Base-by-base conservation (phyloP, 2,888 invertebrate genomes). In the Temnothorax ravouxi region DNA sequence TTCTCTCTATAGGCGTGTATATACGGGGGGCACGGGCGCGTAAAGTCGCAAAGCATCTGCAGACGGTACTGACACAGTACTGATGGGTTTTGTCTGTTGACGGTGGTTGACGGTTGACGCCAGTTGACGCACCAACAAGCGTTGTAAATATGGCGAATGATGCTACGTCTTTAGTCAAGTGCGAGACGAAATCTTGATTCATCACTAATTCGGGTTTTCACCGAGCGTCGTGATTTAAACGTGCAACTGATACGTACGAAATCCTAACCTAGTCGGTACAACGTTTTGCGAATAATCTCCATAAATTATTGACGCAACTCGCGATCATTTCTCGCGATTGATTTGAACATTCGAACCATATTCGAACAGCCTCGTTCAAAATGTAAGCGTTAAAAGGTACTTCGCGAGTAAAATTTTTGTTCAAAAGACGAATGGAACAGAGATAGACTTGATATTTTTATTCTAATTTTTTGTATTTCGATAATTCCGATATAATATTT, bases 91-190 rank as follows among this genome's bases (percentile, higher is more conserved):
- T 87, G 88, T 86, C 86, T 88, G 89, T 88, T 86, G 83, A 88
- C 84, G 82, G 25, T n/a, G n/a, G n/a, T n/a, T n/a, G n/a, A n/a
- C n/a, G n/a, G n/a, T n/a, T n/a, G n/a, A n/a, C n/a, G n/a, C n/a
- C n/a, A n/a, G 89, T 88, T 86, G 83, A 88, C 84, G 83, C 89
- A 69, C 67, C 38, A 38, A 64, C 38, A 38, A 64, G 66, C 66
- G 38, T 77, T 25, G 76, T 85, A 86, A 88, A 90, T 84, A 90
- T 91, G 90, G 90, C 89, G 90, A 84, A 85, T 79, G 86, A 90
- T 85, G 88, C 88, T 87, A 90, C 90, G 71, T 59, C 86, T 21
- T 50, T 85, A 79, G 77, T 87, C 88, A 90, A 87, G 11, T 11
- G 38, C 11, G 34, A 59, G 61, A 61, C 52, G 1, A 71, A 69